Evolutionary conservation across 2,113 vertebrate genomes (phyloP).

Genomic region (Sebastes schlegelii): DNA sequence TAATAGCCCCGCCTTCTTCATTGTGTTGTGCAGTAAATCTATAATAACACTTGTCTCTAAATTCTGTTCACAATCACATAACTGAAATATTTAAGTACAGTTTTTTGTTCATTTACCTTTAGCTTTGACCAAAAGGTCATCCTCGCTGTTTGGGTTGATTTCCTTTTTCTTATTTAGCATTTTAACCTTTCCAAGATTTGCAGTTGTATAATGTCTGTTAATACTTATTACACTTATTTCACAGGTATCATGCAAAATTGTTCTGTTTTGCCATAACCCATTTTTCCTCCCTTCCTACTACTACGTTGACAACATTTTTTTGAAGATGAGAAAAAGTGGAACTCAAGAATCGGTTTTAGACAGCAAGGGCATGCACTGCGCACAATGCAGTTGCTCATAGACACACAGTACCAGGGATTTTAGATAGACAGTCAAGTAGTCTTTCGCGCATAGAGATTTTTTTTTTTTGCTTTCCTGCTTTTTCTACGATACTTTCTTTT

Average conservation of each 20-base stretch:
- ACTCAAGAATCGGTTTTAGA: slow-evolving; percentile 82
- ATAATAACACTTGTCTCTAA: not conserved
- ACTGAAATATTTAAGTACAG: not conserved
- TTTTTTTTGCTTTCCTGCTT: slow-evolving; percentile 80
- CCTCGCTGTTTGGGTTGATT: slow-evolving; percentile 52
- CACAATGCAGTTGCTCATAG: slow-evolving; percentile 93
- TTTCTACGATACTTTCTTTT: slow-evolving; percentile 81
- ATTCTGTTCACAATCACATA: not conserved
- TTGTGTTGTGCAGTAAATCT: not conserved
- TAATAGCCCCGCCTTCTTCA: too few relatives aligned
- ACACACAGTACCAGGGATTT: slow-evolving; percentile 86
- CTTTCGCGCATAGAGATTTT: slow-evolving; percentile 77
- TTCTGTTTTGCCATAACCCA: slow-evolving; percentile 80
- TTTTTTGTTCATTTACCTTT: not conserved
- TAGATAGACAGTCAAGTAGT: slow-evolving; percentile 86
- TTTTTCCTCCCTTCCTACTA: slow-evolving; percentile 76
- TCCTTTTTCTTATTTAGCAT: slow-evolving; percentile 24
- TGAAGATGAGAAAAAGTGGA: slow-evolving; percentile 82
- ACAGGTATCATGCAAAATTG: slow-evolving; percentile 70
- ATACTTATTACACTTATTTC: slow-evolving; percentile 72
- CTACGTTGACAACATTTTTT: slow-evolving; percentile 80
- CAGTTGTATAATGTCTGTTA: slow-evolving; percentile 66
- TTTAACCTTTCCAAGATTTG: slow-evolving; percentile 21
- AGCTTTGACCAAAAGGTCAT: not conserved
- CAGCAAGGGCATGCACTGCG: slow-evolving; percentile 90